Conservation (phyloP, 2,113 vertebrate species). For the Phrynosoma platyrhinos region DNA sequence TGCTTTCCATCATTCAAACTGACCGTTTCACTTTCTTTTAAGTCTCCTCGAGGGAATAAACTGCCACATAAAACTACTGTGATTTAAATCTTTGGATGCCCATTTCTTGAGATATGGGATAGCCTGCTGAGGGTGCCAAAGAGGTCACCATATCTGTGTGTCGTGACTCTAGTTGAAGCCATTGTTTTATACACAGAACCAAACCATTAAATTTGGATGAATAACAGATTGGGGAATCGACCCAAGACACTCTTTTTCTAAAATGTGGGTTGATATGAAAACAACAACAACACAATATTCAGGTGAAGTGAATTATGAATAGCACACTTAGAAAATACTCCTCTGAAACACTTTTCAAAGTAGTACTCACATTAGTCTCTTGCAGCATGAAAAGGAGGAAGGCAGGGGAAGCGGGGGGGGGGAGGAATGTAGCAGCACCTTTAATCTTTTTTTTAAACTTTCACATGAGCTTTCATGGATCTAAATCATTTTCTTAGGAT, state of each 20-base stretch:
- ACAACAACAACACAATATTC: not conserved
- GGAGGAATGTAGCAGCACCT: no score
- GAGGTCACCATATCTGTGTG: not conserved
- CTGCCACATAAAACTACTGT: constrained; percentile 13
- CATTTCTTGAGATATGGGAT: constrained; percentile 23
- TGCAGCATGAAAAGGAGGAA: no score
- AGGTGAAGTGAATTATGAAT: not conserved
- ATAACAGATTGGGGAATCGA: not conserved
- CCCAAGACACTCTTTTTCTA: not conserved
- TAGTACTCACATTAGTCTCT: no score
- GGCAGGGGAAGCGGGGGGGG: no score
- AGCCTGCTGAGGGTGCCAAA: constrained; percentile 1
- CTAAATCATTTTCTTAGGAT: no score
- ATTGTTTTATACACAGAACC: not conserved
- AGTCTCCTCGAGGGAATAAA: not conserved
- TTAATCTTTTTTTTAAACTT: no score
- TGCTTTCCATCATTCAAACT: constrained; percentile 39
- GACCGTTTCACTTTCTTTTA: constrained; percentile 34
- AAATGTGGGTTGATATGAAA: not conserved
- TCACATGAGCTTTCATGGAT: no score
- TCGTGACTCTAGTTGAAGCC: not conserved
- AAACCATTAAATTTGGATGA: constrained; percentile 15
- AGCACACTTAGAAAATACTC: not conserved
- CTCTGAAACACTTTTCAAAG: no score
- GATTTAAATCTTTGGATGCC: constrained; percentile 30